A percentile compares a stretch with the other conserved stretches of the same genome.
phyloP scores from a whole-genome alignment of 1,140 invertebrate genomes.

The Goniozus legneri region DNA sequence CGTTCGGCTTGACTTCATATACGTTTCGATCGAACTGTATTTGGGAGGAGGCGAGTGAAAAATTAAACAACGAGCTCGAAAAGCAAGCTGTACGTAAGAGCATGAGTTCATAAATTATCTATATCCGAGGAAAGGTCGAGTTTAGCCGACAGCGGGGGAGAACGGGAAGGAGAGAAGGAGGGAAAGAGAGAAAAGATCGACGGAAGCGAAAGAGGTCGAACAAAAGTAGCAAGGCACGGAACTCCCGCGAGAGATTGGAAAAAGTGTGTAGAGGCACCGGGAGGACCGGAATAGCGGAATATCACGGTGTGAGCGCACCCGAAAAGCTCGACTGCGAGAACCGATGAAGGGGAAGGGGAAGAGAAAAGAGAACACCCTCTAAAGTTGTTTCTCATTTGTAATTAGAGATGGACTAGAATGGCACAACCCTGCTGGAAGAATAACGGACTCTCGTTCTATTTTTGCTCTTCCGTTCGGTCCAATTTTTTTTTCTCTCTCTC shows the following conservation, averaged over 20 bases:
- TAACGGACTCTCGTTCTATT: constrained; percentile 23
- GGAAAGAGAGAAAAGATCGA: constrained; percentile 5
- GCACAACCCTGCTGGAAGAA: constrained; percentile 32
- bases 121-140: background rate
- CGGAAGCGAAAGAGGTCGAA: constrained; percentile 15
- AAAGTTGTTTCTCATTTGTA: constrained; percentile 46
- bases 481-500: background rate
- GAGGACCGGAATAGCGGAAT: background rate
- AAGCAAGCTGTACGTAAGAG: background rate
- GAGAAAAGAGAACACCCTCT: constrained; percentile 22
- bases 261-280: constrained; percentile 7
- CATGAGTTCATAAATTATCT: constrained; percentile 31
- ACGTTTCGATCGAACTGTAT: background rate
- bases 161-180: background rate
- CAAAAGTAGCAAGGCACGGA: constrained; percentile 37
- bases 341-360: constrained; percentile 7
- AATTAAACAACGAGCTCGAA: background rate
- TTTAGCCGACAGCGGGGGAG: background rate
- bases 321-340: too few species aligned
- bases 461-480: background rate
- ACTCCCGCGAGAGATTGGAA: constrained; percentile 15
- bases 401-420: constrained; percentile 47
- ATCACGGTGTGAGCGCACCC: too few species aligned
- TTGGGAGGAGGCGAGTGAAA: background rate
- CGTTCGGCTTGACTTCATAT: background rate